These are phyloP conservation scores for Ammospiza maritima DNA, from an alignment of 2,797 vertebrate species.

Conservation along the genomic window DNA sequence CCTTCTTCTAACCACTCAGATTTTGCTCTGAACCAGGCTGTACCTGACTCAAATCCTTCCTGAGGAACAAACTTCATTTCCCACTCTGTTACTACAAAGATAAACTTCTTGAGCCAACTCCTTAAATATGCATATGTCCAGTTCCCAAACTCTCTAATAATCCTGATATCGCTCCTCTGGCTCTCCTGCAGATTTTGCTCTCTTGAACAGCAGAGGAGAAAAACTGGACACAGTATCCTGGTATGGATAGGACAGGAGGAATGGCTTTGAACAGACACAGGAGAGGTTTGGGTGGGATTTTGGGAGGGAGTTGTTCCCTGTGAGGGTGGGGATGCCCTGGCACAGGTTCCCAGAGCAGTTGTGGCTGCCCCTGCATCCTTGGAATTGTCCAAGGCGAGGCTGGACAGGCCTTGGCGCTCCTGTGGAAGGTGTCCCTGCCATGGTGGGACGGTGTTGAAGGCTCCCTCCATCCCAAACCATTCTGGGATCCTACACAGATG, in stretches of 20 bases:
- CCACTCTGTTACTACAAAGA: background rate
- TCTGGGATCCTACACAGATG: rapidly evolving
- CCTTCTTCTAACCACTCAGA: too few species aligned
- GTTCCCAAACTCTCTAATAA: background rate
- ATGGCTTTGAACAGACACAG: background rate
- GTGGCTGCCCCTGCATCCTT: background rate
- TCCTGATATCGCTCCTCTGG: background rate
- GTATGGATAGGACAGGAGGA: too few species aligned
- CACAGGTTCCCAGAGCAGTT: background rate
- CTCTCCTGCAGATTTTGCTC: background rate
- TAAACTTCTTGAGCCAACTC: background rate
- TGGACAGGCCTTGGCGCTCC: background rate
- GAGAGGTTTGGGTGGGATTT: background rate
- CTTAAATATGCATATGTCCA: background rate
- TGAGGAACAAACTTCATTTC: rapidly evolving
- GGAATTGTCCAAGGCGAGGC: background rate
- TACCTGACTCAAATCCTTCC: background rate
- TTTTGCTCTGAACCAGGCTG: background rate
- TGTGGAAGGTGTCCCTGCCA: background rate
- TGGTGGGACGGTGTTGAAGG: rapidly evolving
- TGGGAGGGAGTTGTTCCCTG: background rate
- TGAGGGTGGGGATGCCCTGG: rapidly evolving
- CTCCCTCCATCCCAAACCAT: background rate
- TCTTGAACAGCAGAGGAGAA: background rate
- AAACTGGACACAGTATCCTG: rapidly evolving